Percentiles rank a stretch among this genome's conserved stretches.
Evolutionary conservation across 2,113 vertebrate genomes (phyloP).

Genomic region (Sialia sialis): DNA sequence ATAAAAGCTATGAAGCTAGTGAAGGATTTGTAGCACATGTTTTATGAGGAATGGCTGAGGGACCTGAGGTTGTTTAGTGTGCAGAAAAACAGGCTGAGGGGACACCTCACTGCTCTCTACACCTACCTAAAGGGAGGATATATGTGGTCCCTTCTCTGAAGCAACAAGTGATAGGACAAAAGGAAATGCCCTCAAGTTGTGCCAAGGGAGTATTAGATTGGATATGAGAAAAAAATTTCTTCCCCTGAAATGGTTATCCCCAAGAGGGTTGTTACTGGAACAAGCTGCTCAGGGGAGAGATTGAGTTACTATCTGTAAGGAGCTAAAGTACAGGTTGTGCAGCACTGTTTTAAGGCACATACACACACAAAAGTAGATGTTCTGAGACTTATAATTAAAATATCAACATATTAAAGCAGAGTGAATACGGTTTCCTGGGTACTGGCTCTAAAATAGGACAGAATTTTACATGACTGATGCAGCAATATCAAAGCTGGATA

Average conservation of each 20-base stretch:
- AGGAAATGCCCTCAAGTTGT: not conserved
- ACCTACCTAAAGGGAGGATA: not conserved
- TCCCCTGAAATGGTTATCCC: accelerated
- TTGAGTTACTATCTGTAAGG: not conserved
- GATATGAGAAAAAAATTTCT: not conserved
- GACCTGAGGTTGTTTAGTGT: not conserved
- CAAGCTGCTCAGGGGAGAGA: not conserved
- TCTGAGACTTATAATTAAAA: conserved; percentile 21
- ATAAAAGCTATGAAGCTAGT: not conserved
- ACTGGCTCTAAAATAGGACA: not conserved
- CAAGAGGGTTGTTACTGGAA: not conserved
- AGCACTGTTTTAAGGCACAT: not conserved
- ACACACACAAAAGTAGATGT: not conserved
- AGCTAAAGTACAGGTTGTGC: not conserved
- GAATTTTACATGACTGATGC: conserved; percentile 3
- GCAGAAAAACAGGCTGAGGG: not conserved
- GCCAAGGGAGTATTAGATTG: not conserved
- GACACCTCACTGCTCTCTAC: accelerated
- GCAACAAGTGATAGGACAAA: not conserved
- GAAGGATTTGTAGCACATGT: not conserved
- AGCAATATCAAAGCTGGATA: conserved; percentile 27
- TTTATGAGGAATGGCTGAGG: not conserved
- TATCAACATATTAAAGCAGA: not conserved
- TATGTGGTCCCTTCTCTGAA: not conserved
- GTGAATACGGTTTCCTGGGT: not conserved